Base-by-base conservation (phyloP, 2,888 invertebrate species). In the Erebia ligea region DNA sequence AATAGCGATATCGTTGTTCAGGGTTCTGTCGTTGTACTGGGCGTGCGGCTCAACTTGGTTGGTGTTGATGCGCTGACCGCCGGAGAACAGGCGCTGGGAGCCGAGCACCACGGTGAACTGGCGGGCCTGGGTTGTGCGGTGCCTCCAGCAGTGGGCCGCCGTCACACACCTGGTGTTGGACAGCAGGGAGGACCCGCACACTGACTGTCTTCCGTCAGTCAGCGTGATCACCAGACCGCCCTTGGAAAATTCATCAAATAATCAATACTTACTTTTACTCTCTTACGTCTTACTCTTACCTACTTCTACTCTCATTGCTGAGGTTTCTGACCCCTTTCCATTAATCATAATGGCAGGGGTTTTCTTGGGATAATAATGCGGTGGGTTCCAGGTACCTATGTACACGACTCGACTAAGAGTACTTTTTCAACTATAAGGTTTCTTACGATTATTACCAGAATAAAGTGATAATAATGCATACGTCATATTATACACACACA, bases 111-210 rank as follows among this genome's bases (percentile, higher is more conserved):
- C 80, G 48, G 69, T 69, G 76, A 88, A 81, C 65, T 79, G 79
- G 13, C 79, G 77, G 25, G 85, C 88, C 63, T 82, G 82, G 67
- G 67, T 75, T 42, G 76, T 69, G 5, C 81, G 77, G 73, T 84
- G 80, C 58, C 75, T 75, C 87, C 86, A 85, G 78, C 86, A 86
- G 75, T 86, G 74, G 0, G 80, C 86, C 0, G 86, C 82, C 0
- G 86, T 86, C 50, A 84, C 75, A 13, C 79, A 72, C 2, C 81
- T 81, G 3, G 76, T 82, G 72, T 77, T 71, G 62, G 80, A 78
- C 10, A 86, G 64, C 68, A 94, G 83, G 1, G 90, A 86, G 0
- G 83, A 81, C 0, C 85, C 86, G 72, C 85, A 86, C 0, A 87
- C 80, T 0, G 86, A 85, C 0, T 78, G 79, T 15, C 69, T 72